A percentile compares a stretch with the other conserved stretches of the same genome.
These are phyloP conservation scores for Microcebus griseorufus DNA, from an alignment of 2,113 vertebrate species.

Conservation along the genomic window DNA sequence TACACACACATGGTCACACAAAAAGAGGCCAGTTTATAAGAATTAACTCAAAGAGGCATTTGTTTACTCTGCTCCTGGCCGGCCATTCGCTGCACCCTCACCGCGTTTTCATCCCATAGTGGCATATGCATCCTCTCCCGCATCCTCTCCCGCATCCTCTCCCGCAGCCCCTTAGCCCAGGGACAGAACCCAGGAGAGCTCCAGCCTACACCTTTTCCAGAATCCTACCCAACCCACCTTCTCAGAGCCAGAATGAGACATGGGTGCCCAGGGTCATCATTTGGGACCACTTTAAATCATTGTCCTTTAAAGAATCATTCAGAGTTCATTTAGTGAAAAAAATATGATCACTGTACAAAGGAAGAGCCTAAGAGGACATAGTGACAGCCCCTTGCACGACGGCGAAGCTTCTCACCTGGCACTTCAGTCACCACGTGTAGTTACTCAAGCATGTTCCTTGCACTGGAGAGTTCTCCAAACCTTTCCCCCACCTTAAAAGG, in stretches of 20 bases:
- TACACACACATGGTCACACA: conserved; percentile 14
- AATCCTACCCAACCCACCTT: background rate
- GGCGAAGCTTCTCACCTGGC: background rate
- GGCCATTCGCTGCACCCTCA: background rate
- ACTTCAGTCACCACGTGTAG: background rate
- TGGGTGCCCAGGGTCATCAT: background rate
- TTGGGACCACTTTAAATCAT: background rate
- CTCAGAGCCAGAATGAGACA: background rate
- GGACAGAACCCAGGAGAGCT: background rate
- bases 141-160: background rate
- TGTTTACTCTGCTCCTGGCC: background rate
- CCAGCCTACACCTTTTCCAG: background rate
- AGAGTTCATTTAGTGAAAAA: background rate
- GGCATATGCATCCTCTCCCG: background rate
- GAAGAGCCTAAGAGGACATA: background rate
- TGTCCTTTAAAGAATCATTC: background rate
- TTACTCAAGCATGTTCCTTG: background rate
- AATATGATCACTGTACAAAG: fast-evolving
- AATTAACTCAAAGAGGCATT: conserved; percentile 46
- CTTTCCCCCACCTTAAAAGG: too few species aligned
- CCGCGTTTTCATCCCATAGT: background rate
- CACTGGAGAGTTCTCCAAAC: background rate
- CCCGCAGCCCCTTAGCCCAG: background rate
- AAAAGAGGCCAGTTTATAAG: conserved; percentile 37
- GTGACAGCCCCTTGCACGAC: background rate